These are phyloP conservation scores for Lates japonicus DNA, from an alignment of 2,797 vertebrate species.

Conservation along the genomic window DNA sequence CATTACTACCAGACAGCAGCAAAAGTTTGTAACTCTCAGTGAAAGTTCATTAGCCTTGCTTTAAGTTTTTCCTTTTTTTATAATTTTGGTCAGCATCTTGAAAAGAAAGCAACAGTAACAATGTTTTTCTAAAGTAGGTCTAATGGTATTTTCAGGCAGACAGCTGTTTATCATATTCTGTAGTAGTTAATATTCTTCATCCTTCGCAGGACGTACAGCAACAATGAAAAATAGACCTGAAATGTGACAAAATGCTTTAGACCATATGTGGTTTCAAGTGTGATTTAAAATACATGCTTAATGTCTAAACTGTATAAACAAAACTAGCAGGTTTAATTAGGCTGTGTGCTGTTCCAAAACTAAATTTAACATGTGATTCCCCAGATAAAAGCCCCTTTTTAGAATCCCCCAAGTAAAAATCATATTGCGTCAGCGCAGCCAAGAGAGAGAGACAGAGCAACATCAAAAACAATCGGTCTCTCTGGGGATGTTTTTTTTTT, in stretches of 20 bases:
- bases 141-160: neutral
- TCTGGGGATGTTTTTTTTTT: neutral
- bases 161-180: neutral
- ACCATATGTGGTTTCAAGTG: neutral
- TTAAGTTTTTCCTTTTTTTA: neutral
- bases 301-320: slow-evolving; percentile 1
- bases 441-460: slow-evolving; percentile 18
- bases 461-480: slow-evolving; percentile 32
- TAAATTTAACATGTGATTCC: slow-evolving; percentile 22
- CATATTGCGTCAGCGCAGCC: slow-evolving; percentile 28
- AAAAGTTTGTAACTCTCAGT: too few species aligned
- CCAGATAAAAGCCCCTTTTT: slow-evolving; percentile 34
- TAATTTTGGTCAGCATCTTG: neutral
- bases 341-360: slow-evolving; percentile 12
- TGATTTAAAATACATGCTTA: neutral
- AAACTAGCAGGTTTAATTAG: slow-evolving; percentile 45
- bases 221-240: neutral
- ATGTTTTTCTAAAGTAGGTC: neutral
- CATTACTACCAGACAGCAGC: neutral
- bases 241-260: neutral
- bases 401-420: slow-evolving; percentile 32
- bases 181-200: neutral
- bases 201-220: neutral
- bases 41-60: too few species aligned
- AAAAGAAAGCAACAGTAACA: neutral